Conservation (phyloP, 2,113 vertebrate species). For the Malaclemys terrapin region DNA sequence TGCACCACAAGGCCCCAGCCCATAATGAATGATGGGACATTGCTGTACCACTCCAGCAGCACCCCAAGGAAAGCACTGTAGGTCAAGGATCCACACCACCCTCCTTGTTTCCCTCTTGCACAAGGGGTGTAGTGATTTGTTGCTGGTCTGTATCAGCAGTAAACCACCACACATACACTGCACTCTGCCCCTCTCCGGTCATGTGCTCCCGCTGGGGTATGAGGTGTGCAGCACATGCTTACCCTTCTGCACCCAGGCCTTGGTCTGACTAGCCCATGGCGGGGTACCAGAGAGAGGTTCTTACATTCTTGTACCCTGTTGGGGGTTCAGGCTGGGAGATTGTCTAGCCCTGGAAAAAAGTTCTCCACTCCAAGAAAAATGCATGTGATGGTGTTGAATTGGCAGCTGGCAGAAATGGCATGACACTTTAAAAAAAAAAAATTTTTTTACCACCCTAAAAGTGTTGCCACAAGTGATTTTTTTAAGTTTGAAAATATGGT, state of each 20-base stretch:
- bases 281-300: background rate
- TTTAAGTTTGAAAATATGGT: background rate
- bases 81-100: too few species aligned
- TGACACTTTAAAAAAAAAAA: background rate
- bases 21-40: too few species aligned
- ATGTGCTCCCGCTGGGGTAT: background rate
- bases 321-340: background rate
- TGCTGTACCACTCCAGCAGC: too few species aligned
- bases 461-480: background rate
- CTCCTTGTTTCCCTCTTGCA: too few species aligned
- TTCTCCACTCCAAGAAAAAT: background rate
- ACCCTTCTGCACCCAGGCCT: background rate
- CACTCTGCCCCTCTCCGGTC: background rate
- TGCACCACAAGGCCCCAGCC: too few species aligned
- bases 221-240: background rate
- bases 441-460: background rate
- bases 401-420: background rate
- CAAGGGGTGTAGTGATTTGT: background rate
- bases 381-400: background rate
- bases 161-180: background rate
- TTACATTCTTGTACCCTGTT: background rate
- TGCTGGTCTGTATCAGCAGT: background rate
- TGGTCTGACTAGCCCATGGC: background rate
- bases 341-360: background rate
- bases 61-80: too few species aligned